A percentile compares a stretch with the other conserved stretches of the same genome.
phyloP scores from a whole-genome alignment of 2,113 vertebrate genomes.

The Microcebus ravelobensis region DNA sequence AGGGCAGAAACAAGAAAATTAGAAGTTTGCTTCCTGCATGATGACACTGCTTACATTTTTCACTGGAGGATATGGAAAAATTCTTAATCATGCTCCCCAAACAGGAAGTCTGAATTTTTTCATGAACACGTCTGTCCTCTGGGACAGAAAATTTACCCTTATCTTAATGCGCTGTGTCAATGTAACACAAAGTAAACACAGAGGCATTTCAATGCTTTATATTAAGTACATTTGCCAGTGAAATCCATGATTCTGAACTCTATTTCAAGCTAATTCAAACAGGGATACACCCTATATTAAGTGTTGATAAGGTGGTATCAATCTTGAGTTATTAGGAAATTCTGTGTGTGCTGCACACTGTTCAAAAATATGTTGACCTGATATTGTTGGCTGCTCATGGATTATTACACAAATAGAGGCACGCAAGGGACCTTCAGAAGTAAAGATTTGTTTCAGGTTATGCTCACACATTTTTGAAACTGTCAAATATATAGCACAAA shows the following conservation, averaged over 20 bases:
- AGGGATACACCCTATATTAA: not conserved
- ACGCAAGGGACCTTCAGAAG: not conserved
- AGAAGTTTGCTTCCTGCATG: not conserved
- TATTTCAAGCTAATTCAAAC: not conserved
- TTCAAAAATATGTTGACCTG: not conserved
- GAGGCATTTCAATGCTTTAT: not conserved
- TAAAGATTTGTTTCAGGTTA: not conserved
- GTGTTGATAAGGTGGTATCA: not conserved
- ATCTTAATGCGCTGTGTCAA: not conserved
- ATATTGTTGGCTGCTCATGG: not conserved
- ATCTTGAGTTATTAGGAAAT: not conserved
- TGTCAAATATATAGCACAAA: not conserved
- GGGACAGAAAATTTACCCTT: not conserved
- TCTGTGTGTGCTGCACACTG: not conserved
- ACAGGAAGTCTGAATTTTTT: not conserved
- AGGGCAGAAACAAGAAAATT: not conserved
- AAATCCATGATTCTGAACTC: not conserved
- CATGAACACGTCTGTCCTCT: not conserved
- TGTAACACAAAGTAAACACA: not conserved
- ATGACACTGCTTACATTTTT: not conserved
- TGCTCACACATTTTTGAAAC: not conserved
- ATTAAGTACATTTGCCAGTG: not conserved
- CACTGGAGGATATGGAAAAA: not conserved
- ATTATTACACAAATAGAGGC: not conserved
- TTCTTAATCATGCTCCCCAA: not conserved